These are phyloP conservation scores for Herpetotheres cachinnans DNA, from an alignment of 2,113 vertebrate genomes.

Conservation along the genomic window DNA sequence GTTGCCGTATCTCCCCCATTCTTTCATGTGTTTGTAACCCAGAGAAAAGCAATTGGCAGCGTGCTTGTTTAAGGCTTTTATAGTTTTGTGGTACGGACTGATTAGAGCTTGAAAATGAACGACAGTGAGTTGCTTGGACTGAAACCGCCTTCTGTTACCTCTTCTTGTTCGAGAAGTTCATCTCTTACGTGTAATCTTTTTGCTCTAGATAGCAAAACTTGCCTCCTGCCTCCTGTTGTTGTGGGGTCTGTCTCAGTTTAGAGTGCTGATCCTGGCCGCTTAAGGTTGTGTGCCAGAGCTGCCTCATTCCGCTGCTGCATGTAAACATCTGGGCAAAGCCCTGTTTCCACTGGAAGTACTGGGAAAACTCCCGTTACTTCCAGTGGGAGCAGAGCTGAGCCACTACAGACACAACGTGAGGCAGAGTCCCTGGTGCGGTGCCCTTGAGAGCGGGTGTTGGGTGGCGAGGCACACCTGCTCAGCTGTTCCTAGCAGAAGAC, in stretches of 20 bases:
- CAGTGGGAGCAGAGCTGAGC: background rate
- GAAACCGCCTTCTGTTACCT: background rate
- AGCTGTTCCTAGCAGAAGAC: background rate
- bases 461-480: background rate
- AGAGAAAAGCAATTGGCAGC: background rate
- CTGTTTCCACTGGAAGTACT: background rate
- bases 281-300: background rate
- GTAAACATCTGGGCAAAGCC: background rate
- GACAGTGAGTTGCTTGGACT: background rate
- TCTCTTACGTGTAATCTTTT: background rate
- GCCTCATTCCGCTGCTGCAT: background rate
- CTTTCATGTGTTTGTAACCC: background rate
- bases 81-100: background rate
- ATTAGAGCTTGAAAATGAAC: background rate
- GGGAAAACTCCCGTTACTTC: background rate
- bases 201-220: background rate
- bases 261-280: background rate
- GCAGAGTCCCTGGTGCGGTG: background rate
- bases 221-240: background rate
- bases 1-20: background rate
- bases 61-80: background rate
- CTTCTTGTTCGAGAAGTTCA: background rate
- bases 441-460: background rate
- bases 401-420: background rate
- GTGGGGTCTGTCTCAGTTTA: background rate